Evolutionary conservation across 2,888 invertebrate genomes (phyloP).

Genomic region (Oxytorus armatus): DNA sequence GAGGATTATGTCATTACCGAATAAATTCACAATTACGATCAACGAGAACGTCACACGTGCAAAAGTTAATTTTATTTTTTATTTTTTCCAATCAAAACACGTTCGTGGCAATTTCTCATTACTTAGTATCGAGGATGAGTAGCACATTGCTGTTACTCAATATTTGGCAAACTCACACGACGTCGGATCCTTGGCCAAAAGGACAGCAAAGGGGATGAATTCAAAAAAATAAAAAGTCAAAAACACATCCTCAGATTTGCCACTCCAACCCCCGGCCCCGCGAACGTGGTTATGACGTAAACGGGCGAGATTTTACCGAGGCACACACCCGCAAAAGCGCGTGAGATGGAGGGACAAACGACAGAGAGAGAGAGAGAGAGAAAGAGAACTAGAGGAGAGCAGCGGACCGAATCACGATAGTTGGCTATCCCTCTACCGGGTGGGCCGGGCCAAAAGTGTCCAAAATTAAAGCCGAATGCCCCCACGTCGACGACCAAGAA

Average conservation of each 20-base stretch:
- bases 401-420: conserved; percentile 72
- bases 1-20: not conserved
- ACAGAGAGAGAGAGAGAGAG: conserved; percentile 49
- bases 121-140: conserved; percentile 19
- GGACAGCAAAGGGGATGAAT: conserved; percentile 5
- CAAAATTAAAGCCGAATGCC: conserved; percentile 70
- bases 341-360: conserved; percentile 36
- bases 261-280: conserved; percentile 17
- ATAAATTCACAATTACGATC: not conserved
- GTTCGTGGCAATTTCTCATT: not conserved
- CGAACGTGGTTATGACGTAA: conserved; percentile 64
- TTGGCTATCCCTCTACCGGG: conserved; percentile 72
- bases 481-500: conserved; percentile 58
- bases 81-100: conserved; percentile 43
- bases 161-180: conserved; percentile 44
- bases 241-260: conserved; percentile 30
- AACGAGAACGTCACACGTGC: conserved; percentile 31
- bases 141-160: conserved; percentile 46
- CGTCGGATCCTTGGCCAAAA: conserved; percentile 28
- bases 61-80: conserved; percentile 25
- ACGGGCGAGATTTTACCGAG: conserved; percentile 63
- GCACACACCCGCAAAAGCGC: conserved; percentile 51
- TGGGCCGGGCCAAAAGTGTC: conserved; percentile 71
- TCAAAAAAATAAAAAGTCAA: conserved; percentile 18
- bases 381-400: conserved; percentile 63